Evolutionary conservation across 2,113 vertebrate species (phyloP).

Genomic region (Mionectes macconnelli): DNA sequence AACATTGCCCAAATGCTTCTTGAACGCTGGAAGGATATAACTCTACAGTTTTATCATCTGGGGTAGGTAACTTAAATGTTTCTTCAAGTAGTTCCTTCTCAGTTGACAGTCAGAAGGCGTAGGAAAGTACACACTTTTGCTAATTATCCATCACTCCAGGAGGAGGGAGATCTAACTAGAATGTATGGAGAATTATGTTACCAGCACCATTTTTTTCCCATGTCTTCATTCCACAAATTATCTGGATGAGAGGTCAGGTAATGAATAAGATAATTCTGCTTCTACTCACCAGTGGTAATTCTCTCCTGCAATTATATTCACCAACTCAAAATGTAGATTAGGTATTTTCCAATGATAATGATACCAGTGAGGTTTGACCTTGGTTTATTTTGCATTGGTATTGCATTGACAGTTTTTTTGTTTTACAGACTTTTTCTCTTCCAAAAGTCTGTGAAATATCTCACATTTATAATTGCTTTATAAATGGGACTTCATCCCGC

Average conservation of each 20-base stretch:
- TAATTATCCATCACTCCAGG: background rate
- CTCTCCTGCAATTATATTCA: slow-evolving; percentile 13
- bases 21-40: background rate
- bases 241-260: background rate
- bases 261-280: background rate
- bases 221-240: background rate
- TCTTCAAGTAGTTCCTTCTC: background rate
- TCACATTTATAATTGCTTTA: slow-evolving; percentile 61
- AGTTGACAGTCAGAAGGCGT: background rate
- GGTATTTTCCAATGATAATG: background rate
- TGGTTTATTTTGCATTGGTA: slow-evolving; percentile 1
- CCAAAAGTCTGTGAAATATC: slow-evolving; percentile 17
- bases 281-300: slow-evolving; percentile 8
- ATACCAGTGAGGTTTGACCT: slow-evolving; percentile 23
- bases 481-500: slow-evolving; percentile 49
- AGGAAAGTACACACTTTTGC: background rate
- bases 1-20: background rate
- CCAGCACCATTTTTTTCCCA: background rate
- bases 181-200: background rate
- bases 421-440: background rate
- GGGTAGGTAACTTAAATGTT: background rate
- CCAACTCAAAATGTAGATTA: background rate
- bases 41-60: background rate
- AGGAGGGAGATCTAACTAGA: background rate
- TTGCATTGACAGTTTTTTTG: background rate